These are phyloP conservation scores for Hydrophis major DNA, from an alignment of 2,797 vertebrate species.

Conservation along the genomic window DNA sequence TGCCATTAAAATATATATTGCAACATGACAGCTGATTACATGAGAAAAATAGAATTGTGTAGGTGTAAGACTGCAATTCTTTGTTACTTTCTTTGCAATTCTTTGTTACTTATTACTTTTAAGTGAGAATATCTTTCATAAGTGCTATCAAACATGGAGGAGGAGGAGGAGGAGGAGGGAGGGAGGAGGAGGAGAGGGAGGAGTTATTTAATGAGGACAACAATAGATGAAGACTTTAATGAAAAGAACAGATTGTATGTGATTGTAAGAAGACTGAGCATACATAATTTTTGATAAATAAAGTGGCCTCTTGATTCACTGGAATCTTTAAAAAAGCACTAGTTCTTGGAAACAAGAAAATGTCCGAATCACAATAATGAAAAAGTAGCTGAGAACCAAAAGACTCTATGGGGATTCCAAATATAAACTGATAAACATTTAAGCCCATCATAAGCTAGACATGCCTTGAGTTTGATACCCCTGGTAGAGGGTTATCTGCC, in stretches of 20 bases:
- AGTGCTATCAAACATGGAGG: neutral
- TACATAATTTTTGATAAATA: neutral
- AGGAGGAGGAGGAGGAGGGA: neutral
- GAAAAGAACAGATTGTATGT: neutral
- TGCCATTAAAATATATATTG: conserved; percentile 14
- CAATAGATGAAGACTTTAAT: neutral
- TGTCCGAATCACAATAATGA: neutral
- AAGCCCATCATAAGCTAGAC: neutral
- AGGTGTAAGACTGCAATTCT: conserved; percentile 1
- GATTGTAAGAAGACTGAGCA: neutral
- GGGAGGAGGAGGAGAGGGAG: neutral
- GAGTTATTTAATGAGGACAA: neutral
- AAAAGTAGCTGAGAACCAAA: neutral
- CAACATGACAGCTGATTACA: neutral
- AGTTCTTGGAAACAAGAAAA: neutral
- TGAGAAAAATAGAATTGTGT: neutral
- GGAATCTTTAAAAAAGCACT: neutral
- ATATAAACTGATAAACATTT: neutral
- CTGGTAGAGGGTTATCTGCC: neutral
- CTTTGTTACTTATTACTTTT: conserved; percentile 12
- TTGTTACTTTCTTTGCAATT: neutral
- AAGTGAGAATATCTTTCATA: neutral
- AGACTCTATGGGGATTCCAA: neutral
- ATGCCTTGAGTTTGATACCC: neutral
- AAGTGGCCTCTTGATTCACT: neutral